These are phyloP conservation scores for Spodoptera litura DNA, from an alignment of 1,140 invertebrate genomes.

Conservation along the genomic window DNA sequence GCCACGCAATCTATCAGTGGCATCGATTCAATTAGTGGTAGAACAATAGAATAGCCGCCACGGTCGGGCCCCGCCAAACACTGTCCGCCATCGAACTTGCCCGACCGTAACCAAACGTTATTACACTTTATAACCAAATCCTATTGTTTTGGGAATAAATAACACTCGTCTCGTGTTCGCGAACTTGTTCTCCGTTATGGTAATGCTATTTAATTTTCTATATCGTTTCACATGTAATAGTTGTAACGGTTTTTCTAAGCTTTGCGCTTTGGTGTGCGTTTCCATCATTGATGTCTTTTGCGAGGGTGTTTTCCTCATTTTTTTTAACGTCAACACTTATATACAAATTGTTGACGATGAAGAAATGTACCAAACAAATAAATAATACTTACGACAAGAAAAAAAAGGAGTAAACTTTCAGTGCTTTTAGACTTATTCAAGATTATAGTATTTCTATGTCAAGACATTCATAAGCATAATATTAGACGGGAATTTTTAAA, in stretches of 20 bases:
- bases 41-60: constrained; percentile 72
- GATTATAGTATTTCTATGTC: no score
- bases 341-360: no score
- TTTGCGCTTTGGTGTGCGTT: no score
- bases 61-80: constrained; percentile 8
- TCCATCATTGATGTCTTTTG: no score
- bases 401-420: no score
- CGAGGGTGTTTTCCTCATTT: no score
- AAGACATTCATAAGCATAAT: no score
- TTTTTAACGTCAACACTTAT: no score
- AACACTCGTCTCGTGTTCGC: constrained; percentile 10
- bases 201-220: constrained; percentile 12
- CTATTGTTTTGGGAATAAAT: constrained; percentile 41
- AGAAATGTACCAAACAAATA: no score
- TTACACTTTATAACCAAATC: constrained; percentile 41
- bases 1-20: constrained; percentile 74
- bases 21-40: constrained; percentile 81
- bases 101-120: constrained; percentile 40
- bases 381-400: no score
- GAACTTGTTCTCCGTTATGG: constrained; percentile 18
- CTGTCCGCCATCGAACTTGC: constrained; percentile 6
- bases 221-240: constrained; percentile 8
- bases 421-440: no score
- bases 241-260: neutral
- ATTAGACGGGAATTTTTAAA: no score